Base-by-base conservation (phyloP, 2,888 invertebrate genomes). In the Protula sp. region DNA sequence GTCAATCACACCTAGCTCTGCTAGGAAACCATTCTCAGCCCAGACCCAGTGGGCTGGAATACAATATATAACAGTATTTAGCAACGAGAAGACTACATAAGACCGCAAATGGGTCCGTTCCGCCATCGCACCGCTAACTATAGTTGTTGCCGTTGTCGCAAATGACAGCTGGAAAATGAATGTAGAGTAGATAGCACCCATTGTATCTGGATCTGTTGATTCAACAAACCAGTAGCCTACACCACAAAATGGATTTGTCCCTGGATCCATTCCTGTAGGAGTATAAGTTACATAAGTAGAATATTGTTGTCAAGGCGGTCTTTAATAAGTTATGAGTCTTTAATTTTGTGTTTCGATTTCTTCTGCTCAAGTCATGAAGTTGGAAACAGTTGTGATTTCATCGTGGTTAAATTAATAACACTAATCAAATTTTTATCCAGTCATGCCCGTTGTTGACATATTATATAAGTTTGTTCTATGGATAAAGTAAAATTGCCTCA, bases 121-220 rank as follows among this genome's bases (percentile, higher is more conserved):
- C 3, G 77, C 78, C 77, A 77, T 78, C 28, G 76, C 75, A 0
- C 77, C 72, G 3, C 62, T 47, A 51, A 62, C 47, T 47, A 58
- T 60, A 5, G 64, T 64, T 1, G 62, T 62, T 14, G 64, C 59
- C 2, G 64, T 65, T 3, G 64, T 65, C 24, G 61, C 60, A 45
- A 65, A 64, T 1, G 63, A 61, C 28, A 38, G 19, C 38, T 14
- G 19, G 53, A 53, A 19, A 47, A 61, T 61, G 24, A 93, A 94
- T 0, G 91, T 90, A 0, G 93, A 89, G 77, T 91, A 92, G 54
- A 89, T 87, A 0, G 88, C 88, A 0, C 94, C 94, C 88, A 92
- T 92, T 0, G 88, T 81, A 1, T 68, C 63, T 2, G 67, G 71
- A 48, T 75, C 84, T 0, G 90, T 89, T 19, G 45, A 57, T 82